phyloP scores from a whole-genome alignment of 2,113 vertebrate species.

The Poecile atricapillus region DNA sequence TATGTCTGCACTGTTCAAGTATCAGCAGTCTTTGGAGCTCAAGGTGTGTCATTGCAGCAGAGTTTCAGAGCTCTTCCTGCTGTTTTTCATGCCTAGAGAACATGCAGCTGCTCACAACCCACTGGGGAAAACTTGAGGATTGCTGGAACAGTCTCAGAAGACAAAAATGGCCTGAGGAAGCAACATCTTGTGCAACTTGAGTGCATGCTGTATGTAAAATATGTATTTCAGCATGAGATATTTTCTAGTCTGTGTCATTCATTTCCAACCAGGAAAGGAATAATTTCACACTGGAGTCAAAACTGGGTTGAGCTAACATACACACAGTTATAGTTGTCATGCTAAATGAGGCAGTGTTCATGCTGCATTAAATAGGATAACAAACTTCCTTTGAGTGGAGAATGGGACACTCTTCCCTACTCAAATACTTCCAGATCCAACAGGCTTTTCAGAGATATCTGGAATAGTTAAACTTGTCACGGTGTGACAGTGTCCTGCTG shows the following conservation, averaged over 20 bases:
- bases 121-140: neutral
- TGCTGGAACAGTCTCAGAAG: neutral
- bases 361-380: neutral
- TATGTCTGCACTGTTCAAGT: neutral
- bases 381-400: neutral
- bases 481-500: neutral
- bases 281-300: neutral
- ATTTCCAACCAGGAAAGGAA: neutral
- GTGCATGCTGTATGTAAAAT: neutral
- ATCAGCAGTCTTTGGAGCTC: neutral
- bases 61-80: neutral
- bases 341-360: neutral
- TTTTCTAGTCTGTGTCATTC: neutral
- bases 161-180: neutral
- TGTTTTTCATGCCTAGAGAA: neutral
- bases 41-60: neutral
- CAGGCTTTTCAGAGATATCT: neutral
- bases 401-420: neutral
- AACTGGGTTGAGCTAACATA: neutral
- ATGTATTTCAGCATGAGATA: neutral
- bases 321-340: neutral
- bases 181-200: neutral
- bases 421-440: neutral
- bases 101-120: neutral
- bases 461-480: neutral